Evolutionary conservation across 2,888 invertebrate species (phyloP), one percentile per base, ranked within the genome.

Genomic region (Euclidia mi): DNA sequence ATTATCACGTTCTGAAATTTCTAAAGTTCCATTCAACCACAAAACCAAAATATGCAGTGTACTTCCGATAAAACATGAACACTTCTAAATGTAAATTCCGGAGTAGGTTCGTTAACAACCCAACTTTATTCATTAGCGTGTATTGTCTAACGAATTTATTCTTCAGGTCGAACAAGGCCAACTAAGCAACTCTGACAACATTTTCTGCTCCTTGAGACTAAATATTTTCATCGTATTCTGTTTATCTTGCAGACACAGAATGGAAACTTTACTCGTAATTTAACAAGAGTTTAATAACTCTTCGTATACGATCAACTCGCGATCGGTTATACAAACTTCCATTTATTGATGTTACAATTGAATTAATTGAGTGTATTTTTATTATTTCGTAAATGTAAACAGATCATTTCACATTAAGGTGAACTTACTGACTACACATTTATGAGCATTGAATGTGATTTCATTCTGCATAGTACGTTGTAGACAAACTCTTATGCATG

Each of bases 71-170:
- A 86, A 89, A 87, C 85, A 85, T 82, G 83, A 89, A 86, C 86
- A 88, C 84, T 89, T 85, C 83, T 81, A 87, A 91, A 89, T 89
- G 85, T 81, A 85, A 89, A 91, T 91, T 87, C 85, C 85, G 59
- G 87, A 88, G 88, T 87, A 84, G 86, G 85, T 92, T 90, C 90
- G 91, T 89, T 92, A 92, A 89, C 91, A 91, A 85, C 85, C 84
- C 74, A 94, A 94, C 92, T 93, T 92, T 92, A 92, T 93, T 93
- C 92, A 92, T 94, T 93, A 92, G 84, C 87, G 88, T 91, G 91
- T n/a, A 92, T 94, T 93, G 92, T 92, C 91, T 91, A 84, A 82
- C 76, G 83, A 90, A 92, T 90, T 91, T 89, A 91, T 88, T 89
- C 85, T 84, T 85, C 89, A 90, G 89, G 90, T 89, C 86, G 82